phyloP scores from a whole-genome alignment of 2,888 invertebrate genomes.

The Tridacna gigas region DNA sequence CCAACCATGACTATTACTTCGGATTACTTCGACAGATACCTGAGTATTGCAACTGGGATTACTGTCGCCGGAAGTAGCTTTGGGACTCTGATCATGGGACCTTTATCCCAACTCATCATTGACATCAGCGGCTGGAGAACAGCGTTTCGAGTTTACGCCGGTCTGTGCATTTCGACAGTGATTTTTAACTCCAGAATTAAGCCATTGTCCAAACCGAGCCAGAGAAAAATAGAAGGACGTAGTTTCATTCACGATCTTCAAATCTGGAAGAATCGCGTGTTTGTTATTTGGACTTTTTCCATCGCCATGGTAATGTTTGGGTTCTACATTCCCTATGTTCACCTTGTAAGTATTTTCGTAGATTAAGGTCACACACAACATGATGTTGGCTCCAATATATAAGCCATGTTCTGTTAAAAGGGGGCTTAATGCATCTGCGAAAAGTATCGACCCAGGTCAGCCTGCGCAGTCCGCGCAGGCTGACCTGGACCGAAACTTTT shows the following conservation, averaged over 20 bases:
- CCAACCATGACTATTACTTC: constrained; percentile 77
- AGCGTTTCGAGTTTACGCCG: constrained; percentile 71
- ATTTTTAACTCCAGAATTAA: constrained; percentile 63
- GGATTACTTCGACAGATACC: constrained; percentile 78
- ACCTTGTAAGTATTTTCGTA: constrained; percentile 72
- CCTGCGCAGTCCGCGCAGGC: no score
- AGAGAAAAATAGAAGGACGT: constrained; percentile 44
- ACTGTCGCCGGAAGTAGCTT: constrained; percentile 77
- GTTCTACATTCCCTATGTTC: constrained; percentile 79
- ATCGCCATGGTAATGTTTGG: constrained; percentile 80
- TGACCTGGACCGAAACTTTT: no score
- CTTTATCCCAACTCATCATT: constrained; percentile 72
- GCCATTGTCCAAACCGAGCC: constrained; percentile 40
- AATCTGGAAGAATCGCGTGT: constrained; percentile 79
- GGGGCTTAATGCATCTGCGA: no score
- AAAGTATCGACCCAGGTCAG: no score
- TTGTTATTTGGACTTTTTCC: constrained; percentile 74
- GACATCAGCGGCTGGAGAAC: constrained; percentile 73
- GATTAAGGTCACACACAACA: no score
- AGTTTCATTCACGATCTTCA: constrained; percentile 70
- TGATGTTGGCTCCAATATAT: no score
- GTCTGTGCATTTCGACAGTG: constrained; percentile 61
- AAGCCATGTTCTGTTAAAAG: no score
- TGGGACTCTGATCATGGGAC: constrained; percentile 76
- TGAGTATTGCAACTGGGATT: constrained; percentile 76